These are phyloP conservation scores for Ricordea florida DNA, from an alignment of 92 coral and sea anemone genomes.

Conservation along the genomic window DNA sequence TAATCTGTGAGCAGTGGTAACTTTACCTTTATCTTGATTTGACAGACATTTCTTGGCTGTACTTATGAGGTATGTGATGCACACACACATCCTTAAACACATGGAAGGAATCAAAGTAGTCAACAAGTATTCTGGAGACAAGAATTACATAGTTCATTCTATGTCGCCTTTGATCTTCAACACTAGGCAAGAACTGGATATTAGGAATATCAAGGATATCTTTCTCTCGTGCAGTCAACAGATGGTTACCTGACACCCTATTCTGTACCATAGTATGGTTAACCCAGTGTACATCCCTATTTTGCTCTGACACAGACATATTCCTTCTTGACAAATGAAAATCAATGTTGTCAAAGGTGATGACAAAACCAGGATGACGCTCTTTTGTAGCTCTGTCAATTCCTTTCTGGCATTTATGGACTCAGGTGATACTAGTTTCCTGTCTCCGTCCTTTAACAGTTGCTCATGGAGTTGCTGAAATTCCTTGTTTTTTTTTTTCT, in stretches of 20 bases:
- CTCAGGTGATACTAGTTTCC: no score
- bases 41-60: no score
- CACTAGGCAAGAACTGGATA: no score
- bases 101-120: constrained; percentile 30
- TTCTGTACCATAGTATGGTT: constrained; percentile 5
- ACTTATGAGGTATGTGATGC: constrained; percentile 36
- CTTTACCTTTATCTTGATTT: constrained; percentile 63
- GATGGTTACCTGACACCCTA: constrained; percentile 18
- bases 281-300: no score
- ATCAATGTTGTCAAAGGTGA: constrained; percentile 26
- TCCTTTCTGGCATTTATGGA: no score
- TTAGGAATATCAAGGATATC: no score
- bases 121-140: constrained; percentile 45
- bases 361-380: no score
- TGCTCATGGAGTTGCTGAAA: not conserved
- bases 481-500: not conserved
- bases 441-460: no score
- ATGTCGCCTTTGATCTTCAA: no score
- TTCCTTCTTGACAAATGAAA: not conserved
- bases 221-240: not conserved
- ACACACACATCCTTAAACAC: constrained; percentile 36
- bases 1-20: no score
- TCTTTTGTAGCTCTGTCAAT: constrained; percentile 4
- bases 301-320: no score
- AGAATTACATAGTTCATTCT: constrained; percentile 45